Evolutionary conservation across 2,113 vertebrate species (phyloP), one percentile per base, ranked within the genome.

Genomic region (Pitta sordida): DNA sequence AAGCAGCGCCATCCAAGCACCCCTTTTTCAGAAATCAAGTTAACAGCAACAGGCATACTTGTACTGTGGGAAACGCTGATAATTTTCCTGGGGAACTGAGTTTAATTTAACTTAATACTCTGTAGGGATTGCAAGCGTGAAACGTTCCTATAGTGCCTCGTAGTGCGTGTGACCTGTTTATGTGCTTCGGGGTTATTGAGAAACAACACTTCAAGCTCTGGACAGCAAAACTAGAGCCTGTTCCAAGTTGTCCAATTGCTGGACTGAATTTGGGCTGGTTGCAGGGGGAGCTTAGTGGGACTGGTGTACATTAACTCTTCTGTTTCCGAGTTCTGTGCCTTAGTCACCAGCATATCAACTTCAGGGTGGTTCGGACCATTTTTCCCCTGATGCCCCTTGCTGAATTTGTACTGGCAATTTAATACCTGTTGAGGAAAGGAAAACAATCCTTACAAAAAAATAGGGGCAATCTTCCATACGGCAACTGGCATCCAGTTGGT

Each of bases 181-280:
- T 19, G 16, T 93, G 59, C 75, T 70, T 39, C 51, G 14, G 55
- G 17, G 48, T 80, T 94, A 59, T 70, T 90, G 70, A 83, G 81
- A 95, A 94, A 94, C 43, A 88, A 70, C 82, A 46, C 83, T 92
- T 85, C 30, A 67, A 92, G 75, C 59, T 48, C 63, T 63, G 76
- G 74, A 73, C 41, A 62, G 43, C 73, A 70, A 73, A 76, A 79
- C 62, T 15, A 27, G 39, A 80, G 43, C 55, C 70, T 68, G 13
- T 77, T 96, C 88, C 68, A 59, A 86, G 75, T 14, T 55, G 56
- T 84, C 56, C 46, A 41, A 20, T 83, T 67, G 68, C 56, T 81
- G 83, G 71, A 65, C 70, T 68, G 81, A 82, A 41, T 58, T 91
- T 48, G 60, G 41, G 46, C 9, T 34, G n/a, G 9, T 65, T 88